phyloP scores from a whole-genome alignment of 2,888 invertebrate genomes.

The Conchocele bisecta region DNA sequence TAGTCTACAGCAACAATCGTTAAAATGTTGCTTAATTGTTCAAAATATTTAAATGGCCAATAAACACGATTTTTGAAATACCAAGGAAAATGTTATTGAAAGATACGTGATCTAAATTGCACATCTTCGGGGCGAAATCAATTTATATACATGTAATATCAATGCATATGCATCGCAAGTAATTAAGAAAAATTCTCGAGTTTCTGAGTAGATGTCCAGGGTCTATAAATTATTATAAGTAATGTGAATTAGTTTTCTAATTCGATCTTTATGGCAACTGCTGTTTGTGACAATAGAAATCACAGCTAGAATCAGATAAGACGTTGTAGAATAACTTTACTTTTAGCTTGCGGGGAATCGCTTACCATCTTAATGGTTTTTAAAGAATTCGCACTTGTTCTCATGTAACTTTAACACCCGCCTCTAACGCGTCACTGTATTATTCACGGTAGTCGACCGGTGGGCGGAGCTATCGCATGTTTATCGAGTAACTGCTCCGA shows the following conservation, averaged over 20 bases:
- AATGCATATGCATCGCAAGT: too few relatives aligned
- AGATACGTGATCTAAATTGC: slow-evolving; percentile 24
- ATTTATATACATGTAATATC: slow-evolving; percentile 10
- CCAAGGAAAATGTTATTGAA: slow-evolving; percentile 17
- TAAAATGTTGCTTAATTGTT: too few relatives aligned
- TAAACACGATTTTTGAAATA: slow-evolving; percentile 33
- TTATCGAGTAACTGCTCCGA: slow-evolving; percentile 20
- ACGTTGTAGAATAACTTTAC: slow-evolving; percentile 27
- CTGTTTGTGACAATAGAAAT: slow-evolving; percentile 53
- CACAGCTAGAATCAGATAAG: slow-evolving; percentile 55
- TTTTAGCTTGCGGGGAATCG: slow-evolving; percentile 25
- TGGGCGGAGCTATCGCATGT: slow-evolving; percentile 41
- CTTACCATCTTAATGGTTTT: too few relatives aligned
- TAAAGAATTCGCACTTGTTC: too few relatives aligned
- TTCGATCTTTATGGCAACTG: slow-evolving; percentile 54
- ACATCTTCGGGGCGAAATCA: slow-evolving; percentile 8
- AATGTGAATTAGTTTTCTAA: slow-evolving; percentile 52
- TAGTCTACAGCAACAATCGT: too few relatives aligned
- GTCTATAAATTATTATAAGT: slow-evolving; percentile 37
- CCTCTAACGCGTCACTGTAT: too few relatives aligned
- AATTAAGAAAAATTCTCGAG: too few relatives aligned
- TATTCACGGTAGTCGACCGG: slow-evolving; percentile 8
- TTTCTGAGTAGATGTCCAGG: too few relatives aligned
- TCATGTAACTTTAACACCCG: too few relatives aligned
- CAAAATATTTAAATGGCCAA: slow-evolving; percentile 49